A percentile compares a stretch with the other conserved stretches of the same genome.
Conservation (phyloP, 2,888 invertebrate genomes). For the Xestia c-nigrum region DNA sequence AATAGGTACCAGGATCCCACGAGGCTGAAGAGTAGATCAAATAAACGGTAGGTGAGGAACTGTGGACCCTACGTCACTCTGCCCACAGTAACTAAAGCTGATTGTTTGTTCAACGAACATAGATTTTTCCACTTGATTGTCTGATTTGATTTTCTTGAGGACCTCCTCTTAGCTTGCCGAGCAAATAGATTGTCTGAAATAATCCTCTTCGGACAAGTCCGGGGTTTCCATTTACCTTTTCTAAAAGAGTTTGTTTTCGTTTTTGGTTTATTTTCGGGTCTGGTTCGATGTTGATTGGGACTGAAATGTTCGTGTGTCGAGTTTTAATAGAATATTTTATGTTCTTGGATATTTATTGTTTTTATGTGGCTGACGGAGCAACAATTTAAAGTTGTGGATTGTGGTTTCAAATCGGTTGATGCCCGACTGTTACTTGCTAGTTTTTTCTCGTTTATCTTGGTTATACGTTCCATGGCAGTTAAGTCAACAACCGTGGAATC, state of each 20-base stretch:
- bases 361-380: not conserved
- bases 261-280: slow-evolving; percentile 32
- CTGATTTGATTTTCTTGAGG: slow-evolving; percentile 89
- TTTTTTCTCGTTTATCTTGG: not conserved
- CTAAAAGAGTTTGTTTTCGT: slow-evolving; percentile 53
- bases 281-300: slow-evolving; percentile 31
- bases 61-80: slow-evolving; percentile 84
- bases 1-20: slow-evolving; percentile 80
- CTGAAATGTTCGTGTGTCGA: not conserved
- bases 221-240: slow-evolving; percentile 53
- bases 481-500: not conserved
- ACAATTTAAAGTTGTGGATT: not conserved
- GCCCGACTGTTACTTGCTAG: not conserved
- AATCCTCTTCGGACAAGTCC: slow-evolving; percentile 67
- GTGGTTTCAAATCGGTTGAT: not conserved
- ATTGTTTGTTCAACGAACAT: slow-evolving; percentile 89
- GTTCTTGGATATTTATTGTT: not conserved
- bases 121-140: slow-evolving; percentile 91
- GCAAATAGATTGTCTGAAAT: slow-evolving; percentile 77
- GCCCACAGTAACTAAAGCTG: slow-evolving; percentile 87
- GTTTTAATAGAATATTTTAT: slow-evolving; percentile 10
- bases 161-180: slow-evolving; percentile 77
- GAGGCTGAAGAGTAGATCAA: slow-evolving; percentile 83
- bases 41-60: slow-evolving; percentile 82
- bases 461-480: not conserved